A percentile compares a stretch with the other conserved stretches of the same genome.
Evolutionary conservation across 2,888 invertebrate species (phyloP).

Genomic region (Sussaba pulchella): DNA sequence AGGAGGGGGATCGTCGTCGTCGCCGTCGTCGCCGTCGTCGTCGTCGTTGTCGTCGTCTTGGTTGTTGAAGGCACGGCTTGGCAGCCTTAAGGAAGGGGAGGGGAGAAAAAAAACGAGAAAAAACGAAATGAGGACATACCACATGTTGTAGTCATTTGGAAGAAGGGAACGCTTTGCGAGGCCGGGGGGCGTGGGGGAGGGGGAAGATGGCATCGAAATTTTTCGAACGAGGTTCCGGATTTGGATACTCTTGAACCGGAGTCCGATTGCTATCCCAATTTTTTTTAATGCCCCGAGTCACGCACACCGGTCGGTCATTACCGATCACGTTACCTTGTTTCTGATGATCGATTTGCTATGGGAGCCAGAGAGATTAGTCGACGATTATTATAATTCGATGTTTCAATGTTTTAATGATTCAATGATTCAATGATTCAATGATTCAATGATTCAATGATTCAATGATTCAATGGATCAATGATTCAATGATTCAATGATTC

Average conservation of each 20-base stretch:
- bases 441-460: too few species aligned
- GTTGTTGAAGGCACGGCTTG: conserved; percentile 33
- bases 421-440: too few species aligned
- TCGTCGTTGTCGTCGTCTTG: background rate
- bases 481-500: too few species aligned
- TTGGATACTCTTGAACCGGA: conserved; percentile 68
- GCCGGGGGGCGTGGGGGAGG: conserved; percentile 16
- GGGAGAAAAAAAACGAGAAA: conserved; percentile 69
- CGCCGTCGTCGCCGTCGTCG: too few species aligned
- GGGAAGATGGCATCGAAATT: conserved; percentile 34
- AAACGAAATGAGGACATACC: conserved; percentile 80
- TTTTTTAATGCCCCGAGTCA: conserved; percentile 61
- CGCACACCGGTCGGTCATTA: conserved; percentile 9
- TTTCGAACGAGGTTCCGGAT: conserved; percentile 74
- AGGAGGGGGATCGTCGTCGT: conserved; percentile 50
- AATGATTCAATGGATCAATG: too few species aligned
- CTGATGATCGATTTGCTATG: conserved; percentile 12
- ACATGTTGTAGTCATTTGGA: conserved; percentile 30
- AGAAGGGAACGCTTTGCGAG: background rate
- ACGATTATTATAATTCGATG: background rate
- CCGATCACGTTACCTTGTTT: conserved; percentile 17
- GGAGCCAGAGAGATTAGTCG: background rate
- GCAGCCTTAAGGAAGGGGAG: conserved; percentile 67
- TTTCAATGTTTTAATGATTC: too few species aligned
- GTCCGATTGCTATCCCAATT: conserved; percentile 72